These are phyloP conservation scores for Acromyrmex heyeri DNA, from an alignment of 1,140 invertebrate species.

Conservation along the genomic window DNA sequence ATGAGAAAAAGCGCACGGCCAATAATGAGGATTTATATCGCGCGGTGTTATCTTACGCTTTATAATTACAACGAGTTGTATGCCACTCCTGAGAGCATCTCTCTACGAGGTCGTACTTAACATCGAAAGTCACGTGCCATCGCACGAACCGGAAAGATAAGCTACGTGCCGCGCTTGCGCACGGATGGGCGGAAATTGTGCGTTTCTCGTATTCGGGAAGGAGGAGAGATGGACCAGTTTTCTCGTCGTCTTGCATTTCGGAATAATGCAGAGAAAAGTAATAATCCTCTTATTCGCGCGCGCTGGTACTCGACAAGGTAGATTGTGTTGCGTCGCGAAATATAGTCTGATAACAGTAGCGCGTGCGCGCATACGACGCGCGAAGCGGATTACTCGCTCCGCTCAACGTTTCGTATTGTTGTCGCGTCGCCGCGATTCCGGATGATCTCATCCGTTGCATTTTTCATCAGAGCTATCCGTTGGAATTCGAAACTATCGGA, in stretches of 20 bases:
- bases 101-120: conserved; percentile 12
- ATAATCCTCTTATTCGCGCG: conserved; percentile 51
- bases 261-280: conserved; percentile 34
- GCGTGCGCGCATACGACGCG: conserved; percentile 6
- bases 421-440: conserved; percentile 17
- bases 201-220: conserved; percentile 52
- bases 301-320: conserved; percentile 13
- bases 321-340: conserved; percentile 33
- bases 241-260: conserved; percentile 43
- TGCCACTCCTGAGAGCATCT: conserved; percentile 31
- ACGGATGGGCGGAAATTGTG: conserved; percentile 59
- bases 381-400: conserved; percentile 27
- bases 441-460: conserved; percentile 32
- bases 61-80: conserved; percentile 26
- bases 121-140: conserved; percentile 65
- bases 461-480: conserved; percentile 18
- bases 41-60: conserved; percentile 60
- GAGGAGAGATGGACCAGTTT: conserved; percentile 9
- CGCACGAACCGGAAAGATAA: conserved; percentile 65
- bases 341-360: conserved; percentile 28
- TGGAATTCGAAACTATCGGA: background rate
- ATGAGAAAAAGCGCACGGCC: conserved; percentile 36
- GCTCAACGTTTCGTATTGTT: background rate
- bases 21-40: conserved; percentile 65
- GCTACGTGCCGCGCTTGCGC: conserved; percentile 27